Evolutionary conservation across 1,140 invertebrate genomes (phyloP), one percentile per base, ranked within the genome.

Genomic region (Drosophila insularis): DNA sequence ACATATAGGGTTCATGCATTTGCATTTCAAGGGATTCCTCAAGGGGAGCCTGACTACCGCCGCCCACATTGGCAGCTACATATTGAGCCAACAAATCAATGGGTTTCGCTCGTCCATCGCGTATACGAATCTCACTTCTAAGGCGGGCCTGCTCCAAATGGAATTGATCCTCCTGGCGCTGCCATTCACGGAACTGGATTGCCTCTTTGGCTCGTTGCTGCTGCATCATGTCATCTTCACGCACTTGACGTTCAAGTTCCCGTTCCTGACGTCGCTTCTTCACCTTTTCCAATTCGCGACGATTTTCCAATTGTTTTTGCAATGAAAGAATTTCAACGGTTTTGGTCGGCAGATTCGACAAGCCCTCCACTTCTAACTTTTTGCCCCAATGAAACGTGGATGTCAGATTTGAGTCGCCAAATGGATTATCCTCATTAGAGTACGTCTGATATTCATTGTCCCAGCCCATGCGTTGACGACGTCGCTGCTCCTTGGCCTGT

Each of bases 21-120:
- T 99, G 97, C 97, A 99, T 98, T 93, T 99, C 98, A 23, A 99
- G 96, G 2, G 97, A 96, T 92, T 97, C 96, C 35, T 97, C 96
- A 81, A 97, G 96, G 82, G 98, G 97, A 90, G 98, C 97, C 11
- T 50, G 17, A 0, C 96, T 96, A 13, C 79, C 84, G 19, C 79
- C 84, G 19, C 43, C 43, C 43, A 50, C 43, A 50, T 50, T 50
- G 1, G 84, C 64, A 91, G 96, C 97, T 27, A 99, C 98, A 89
- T 99, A 99, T 92, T 98, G 98, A 0, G 98, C 98, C 46, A 99
- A 92, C 59, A 99, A 93, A 94, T 99, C 99, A 80, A 99, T 99
- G 0, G 99, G 98, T 92, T 99, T 99, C 0, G 98, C 98, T 90
- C 97, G 92, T 7, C 98, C 98, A 93, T 99, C 98, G 75, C 98